Evolutionary conservation across 2,888 invertebrate genomes (phyloP), one percentile per base, ranked within the genome.

Genomic region (Ganaspis brasiliensis): DNA sequence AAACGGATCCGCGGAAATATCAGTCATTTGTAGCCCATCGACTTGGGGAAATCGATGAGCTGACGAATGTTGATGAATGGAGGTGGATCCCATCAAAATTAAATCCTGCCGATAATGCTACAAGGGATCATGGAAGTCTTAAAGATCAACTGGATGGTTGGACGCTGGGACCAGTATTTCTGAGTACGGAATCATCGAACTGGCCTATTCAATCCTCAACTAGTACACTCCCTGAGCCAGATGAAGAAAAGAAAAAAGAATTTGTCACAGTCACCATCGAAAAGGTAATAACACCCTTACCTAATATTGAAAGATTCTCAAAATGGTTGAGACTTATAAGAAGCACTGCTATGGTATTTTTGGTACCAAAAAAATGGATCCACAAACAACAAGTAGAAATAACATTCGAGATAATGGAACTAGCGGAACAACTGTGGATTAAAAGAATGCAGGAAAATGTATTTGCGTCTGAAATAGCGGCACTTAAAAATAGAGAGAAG

Each of bases 21-120:
- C 72, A 76, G 55, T 70, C 79, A 0, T 84, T 80, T 40, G 80
- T 82, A 3, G 76, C 80, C 1, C 82, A 86, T 71, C 73, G 84
- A 14, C 56, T 85, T 9, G 82, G 82, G 2, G 84, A 84, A 56
- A 84, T 85, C n/a, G 73, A 75, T 57, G 83, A 84, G 21, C 59
- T 80, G 4, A 84, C 84, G 0, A 35, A 75, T 35, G 14, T 37
- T 2, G 16, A 24, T 6, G 79, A 81, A 45, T 83, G 83, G 81
- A 73, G 67, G 37, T 85, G 84, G 84, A 72, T 84, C 0, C 80
- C 83, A 1, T 76, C 85, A 1, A 63, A 70, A 16, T 24, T 75
- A 14, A 86, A 85, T 57, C 77, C 83, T 0, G 85, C 85, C 1
- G 85, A 85, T 49, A 81, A 81, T n/a, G 81, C 84, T 8, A 80